Conservation (phyloP, 2,888 invertebrate genomes). For the Polymixis lichenea region DNA sequence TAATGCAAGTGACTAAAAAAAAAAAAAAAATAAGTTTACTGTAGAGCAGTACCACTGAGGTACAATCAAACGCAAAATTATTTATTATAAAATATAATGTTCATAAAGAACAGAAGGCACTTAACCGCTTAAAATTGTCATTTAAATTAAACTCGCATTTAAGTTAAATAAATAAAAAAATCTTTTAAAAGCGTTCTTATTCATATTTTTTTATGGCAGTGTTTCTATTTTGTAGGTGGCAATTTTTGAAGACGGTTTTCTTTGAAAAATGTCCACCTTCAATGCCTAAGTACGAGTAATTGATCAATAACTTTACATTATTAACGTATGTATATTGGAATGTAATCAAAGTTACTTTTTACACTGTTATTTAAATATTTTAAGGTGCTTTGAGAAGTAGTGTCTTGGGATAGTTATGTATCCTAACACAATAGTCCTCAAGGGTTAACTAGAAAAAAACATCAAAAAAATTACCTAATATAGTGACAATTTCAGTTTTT, state of each 20-base stretch:
- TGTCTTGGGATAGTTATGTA: conserved; percentile 9
- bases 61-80: conserved; percentile 58
- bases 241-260: conserved; percentile 69
- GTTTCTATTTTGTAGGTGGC: conserved; percentile 75
- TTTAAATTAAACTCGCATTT: conserved; percentile 57
- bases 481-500: conserved; percentile 23
- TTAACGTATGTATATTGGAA: conserved; percentile 66
- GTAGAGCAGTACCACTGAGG: conserved; percentile 43
- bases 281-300: conserved; percentile 87
- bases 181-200: conserved; percentile 60
- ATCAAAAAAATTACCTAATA: conserved; percentile 30
- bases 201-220: conserved; percentile 81
- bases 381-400: conserved; percentile 28
- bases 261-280: conserved; percentile 79
- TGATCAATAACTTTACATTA: conserved; percentile 75
- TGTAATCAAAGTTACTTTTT: conserved; percentile 67
- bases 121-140: conserved; percentile 63
- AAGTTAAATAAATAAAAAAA: conserved; percentile 64
- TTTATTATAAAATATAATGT: conserved; percentile 63
- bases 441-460: conserved; percentile 31
- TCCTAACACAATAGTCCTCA: conserved; percentile 33
- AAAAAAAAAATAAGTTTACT: conserved; percentile 25
- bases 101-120: conserved; percentile 68
- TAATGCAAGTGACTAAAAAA: conserved; percentile 56
- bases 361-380: conserved; percentile 60